phyloP scores from a whole-genome alignment of 2,113 vertebrate genomes.

The Lonchura striata region DNA sequence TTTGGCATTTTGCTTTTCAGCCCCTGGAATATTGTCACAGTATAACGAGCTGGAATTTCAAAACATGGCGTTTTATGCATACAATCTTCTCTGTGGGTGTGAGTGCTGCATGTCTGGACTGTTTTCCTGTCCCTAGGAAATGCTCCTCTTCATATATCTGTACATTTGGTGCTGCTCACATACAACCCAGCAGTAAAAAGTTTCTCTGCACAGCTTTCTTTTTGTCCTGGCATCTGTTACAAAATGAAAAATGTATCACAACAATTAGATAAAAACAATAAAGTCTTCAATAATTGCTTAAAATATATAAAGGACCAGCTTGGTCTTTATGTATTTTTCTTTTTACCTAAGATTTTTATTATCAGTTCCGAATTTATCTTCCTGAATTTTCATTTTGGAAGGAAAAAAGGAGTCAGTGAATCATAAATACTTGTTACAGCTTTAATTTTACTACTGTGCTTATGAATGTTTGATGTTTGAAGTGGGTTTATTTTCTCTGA shows the following conservation, averaged over 20 bases:
- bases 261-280: background rate
- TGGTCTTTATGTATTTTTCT: background rate
- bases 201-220: background rate
- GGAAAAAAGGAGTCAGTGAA: constrained; percentile 5
- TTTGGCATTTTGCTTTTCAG: background rate
- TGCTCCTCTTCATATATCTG: background rate
- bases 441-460: background rate
- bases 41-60: background rate
- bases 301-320: background rate
- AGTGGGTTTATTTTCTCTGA: background rate
- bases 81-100: background rate
- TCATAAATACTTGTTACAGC: background rate
- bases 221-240: background rate
- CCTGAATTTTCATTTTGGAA: constrained; percentile 8
- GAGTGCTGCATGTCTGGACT: background rate
- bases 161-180: background rate
- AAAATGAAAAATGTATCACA: background rate
- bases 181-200: background rate
- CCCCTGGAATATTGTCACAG: background rate
- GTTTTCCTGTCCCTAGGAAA: background rate
- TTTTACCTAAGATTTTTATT: background rate
- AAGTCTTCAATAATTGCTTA: background rate
- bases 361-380: background rate
- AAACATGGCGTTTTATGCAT: background rate
- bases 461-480: constrained; percentile 2